phyloP scores from a whole-genome alignment of 2,888 invertebrate genomes.

The Nephrocerus scutellatus region DNA sequence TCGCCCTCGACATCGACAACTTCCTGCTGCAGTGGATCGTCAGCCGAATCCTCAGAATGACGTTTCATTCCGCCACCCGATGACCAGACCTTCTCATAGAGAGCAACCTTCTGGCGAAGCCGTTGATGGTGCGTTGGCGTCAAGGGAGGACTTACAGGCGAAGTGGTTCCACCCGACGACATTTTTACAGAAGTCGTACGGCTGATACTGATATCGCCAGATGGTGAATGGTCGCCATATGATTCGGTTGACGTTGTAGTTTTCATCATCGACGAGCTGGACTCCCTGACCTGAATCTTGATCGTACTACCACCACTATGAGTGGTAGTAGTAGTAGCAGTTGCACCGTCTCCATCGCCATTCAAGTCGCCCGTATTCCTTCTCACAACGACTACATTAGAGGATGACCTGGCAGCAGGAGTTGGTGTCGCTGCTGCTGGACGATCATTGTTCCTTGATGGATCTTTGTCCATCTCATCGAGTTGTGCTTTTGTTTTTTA shows the following conservation, averaged over 20 bases:
- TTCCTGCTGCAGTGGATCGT: slow-evolving; percentile 26
- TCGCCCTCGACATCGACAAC: slow-evolving; percentile 35
- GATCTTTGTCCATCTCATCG: slow-evolving; percentile 41
- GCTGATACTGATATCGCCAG: slow-evolving; percentile 13
- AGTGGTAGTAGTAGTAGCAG: slow-evolving; percentile 32
- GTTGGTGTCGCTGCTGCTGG: neutral
- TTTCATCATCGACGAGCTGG: slow-evolving; percentile 7
- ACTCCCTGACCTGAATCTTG: slow-evolving; percentile 27
- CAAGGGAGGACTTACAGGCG: slow-evolving; percentile 18
- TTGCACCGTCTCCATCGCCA: slow-evolving; percentile 17
- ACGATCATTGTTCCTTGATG: slow-evolving; percentile 35
- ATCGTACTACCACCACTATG: slow-evolving; percentile 28
- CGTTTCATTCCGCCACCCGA: slow-evolving; percentile 42
- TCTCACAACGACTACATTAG: slow-evolving; percentile 14
- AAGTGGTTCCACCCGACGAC: slow-evolving; percentile 23
- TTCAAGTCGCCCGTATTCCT: neutral
- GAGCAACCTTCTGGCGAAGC: slow-evolving; percentile 66
- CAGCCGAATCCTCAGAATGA: slow-evolving; percentile 35
- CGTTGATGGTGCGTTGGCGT: slow-evolving; percentile 42
- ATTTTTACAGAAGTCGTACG: slow-evolving; percentile 4
- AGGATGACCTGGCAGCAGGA: too few species aligned
- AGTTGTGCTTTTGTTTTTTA: slow-evolving; percentile 21
- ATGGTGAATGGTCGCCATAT: slow-evolving; percentile 1
- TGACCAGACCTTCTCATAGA: slow-evolving; percentile 74
- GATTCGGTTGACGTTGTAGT: too few species aligned